Percentiles rank a stretch among this genome's conserved stretches.
phyloP scores from a whole-genome alignment of 2,113 vertebrate species.

The Carollia perspicillata region DNA sequence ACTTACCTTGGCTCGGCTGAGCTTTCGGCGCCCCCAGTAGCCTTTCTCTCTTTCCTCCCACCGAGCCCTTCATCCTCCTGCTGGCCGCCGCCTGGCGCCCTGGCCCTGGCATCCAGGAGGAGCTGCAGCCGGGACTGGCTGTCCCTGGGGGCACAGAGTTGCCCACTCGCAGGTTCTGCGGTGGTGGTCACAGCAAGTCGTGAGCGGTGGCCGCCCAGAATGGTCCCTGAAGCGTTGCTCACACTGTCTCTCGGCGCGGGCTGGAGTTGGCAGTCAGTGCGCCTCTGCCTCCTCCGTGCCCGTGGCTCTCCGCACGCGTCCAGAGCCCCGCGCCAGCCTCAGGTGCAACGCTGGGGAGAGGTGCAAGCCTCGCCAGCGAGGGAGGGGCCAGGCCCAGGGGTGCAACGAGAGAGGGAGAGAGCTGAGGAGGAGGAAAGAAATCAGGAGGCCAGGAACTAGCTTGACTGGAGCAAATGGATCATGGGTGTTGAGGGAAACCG shows the following conservation, averaged over 20 bases:
- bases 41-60: conserved; percentile 67
- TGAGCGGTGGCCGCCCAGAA: not conserved
- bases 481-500: not conserved
- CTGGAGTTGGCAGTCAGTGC: not conserved
- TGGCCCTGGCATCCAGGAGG: conserved; percentile 66
- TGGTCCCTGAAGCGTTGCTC: not conserved
- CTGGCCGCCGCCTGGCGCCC: conserved; percentile 51
- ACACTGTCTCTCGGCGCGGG: not conserved
- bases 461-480: not conserved
- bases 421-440: not conserved
- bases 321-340: not conserved
- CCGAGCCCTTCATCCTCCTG: conserved; percentile 77
- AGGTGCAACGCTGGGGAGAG: not conserved
- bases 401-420: not conserved
- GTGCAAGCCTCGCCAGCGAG: not conserved
- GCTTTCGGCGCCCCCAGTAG: conserved; percentile 39
- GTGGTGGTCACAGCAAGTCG: not conserved
- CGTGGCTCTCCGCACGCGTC: not conserved
- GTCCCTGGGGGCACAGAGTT: not conserved
- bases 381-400: not conserved
- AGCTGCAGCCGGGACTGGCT: conserved; percentile 40
- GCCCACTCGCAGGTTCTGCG: not conserved
- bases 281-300: not conserved
- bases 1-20: conserved; percentile 76
- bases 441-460: not conserved